Percentiles rank a stretch among this genome's conserved stretches.
Evolutionary conservation across 2,113 vertebrate species (phyloP).

Genomic region (Rhombomys opimus): DNA sequence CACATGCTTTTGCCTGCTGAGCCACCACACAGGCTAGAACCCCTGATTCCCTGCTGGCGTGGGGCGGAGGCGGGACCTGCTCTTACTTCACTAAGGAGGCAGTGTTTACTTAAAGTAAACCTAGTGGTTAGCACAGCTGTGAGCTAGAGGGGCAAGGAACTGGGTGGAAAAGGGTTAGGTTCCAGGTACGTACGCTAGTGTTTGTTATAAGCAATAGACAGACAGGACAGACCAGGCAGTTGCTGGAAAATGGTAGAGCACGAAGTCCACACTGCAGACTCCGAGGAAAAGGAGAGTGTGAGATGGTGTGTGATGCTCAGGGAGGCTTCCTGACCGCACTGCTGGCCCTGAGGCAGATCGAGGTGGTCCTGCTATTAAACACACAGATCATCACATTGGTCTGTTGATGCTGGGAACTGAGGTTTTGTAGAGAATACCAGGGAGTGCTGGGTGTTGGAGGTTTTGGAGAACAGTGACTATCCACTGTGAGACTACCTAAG

Average conservation of each 20-base stretch:
- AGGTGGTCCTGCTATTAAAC: not conserved
- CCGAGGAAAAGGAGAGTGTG: not conserved
- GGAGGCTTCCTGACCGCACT: not conserved
- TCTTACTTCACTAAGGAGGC: not conserved
- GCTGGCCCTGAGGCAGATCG: not conserved
- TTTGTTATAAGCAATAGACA: slow-evolving; percentile 16
- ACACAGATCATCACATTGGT: not conserved
- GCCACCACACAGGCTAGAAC: not conserved
- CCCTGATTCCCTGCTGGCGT: not conserved
- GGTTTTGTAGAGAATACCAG: not conserved
- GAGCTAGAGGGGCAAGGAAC: not conserved
- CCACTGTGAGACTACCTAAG: not conserved
- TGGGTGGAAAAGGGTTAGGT: not conserved
- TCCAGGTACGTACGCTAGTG: not conserved
- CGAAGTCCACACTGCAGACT: not conserved
- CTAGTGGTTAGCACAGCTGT: not conserved
- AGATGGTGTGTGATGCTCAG: not conserved
- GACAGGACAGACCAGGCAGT: not conserved
- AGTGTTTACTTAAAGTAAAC: slow-evolving; percentile 6
- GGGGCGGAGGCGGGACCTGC: not conserved
- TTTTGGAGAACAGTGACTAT: not conserved
- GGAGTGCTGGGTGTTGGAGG: not conserved
- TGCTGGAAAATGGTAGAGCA: not conserved
- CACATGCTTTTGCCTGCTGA: not conserved
- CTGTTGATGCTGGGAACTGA: not conserved